Percentiles rank a stretch among this genome's conserved stretches.
These are phyloP conservation scores for Tringa solitaria DNA, from an alignment of 2,113 vertebrate genomes.

Conservation along the genomic window DNA sequence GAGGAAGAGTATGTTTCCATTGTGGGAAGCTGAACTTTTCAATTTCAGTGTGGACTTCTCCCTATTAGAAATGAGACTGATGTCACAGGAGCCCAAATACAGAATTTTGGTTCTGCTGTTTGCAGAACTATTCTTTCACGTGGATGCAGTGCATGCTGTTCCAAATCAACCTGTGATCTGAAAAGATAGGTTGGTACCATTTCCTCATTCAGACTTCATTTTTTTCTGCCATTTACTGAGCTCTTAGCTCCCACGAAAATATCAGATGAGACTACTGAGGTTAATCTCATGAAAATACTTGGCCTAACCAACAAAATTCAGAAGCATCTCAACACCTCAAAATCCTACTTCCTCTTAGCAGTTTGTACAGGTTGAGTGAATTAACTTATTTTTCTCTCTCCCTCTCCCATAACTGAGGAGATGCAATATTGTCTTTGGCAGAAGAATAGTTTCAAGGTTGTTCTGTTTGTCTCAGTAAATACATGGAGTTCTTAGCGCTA, in stretches of 20 bases:
- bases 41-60: neutral
- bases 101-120: neutral
- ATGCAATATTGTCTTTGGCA: constrained; percentile 34
- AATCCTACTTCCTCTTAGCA: neutral
- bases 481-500: neutral
- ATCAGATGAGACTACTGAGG: neutral
- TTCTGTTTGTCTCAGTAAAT: constrained; percentile 24
- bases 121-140: neutral
- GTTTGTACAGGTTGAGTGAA: constrained; percentile 13
- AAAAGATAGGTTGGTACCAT: neutral
- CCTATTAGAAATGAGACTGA: neutral
- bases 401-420: neutral
- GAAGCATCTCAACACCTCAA: neutral
- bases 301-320: neutral
- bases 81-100: neutral
- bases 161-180: neutral
- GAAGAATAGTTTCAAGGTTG: constrained; percentile 19
- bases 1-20: neutral
- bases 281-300: neutral
- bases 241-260: neutral
- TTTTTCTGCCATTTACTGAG: neutral
- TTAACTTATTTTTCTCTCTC: neutral
- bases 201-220: neutral
- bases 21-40: neutral
- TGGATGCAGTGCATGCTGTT: neutral